phyloP scores from a whole-genome alignment of 2,797 vertebrate species.

The Epinephelus coioides region DNA sequence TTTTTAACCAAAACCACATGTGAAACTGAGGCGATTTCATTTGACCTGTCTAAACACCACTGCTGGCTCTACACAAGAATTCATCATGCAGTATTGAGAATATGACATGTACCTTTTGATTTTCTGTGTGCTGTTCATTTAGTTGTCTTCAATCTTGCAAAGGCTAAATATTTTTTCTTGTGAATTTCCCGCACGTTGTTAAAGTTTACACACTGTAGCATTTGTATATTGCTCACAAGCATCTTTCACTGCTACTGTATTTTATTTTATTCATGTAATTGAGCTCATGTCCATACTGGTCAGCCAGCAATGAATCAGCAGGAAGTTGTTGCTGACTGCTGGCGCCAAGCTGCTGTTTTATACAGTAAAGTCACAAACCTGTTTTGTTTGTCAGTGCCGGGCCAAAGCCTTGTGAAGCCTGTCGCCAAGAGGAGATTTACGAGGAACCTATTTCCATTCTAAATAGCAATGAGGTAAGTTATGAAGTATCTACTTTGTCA shows the following conservation, averaged over 20 bases:
- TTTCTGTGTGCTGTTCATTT: conserved; percentile 3
- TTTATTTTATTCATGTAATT: conserved; percentile 1
- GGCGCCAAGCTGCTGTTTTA: background rate
- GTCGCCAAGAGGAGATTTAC: conserved; percentile 94
- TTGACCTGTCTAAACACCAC: background rate
- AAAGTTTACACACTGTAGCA: background rate
- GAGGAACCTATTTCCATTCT: conserved; percentile 93
- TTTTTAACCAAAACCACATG: background rate
- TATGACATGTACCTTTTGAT: background rate
- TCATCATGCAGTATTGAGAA: background rate
- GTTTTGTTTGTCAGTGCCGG: conserved; percentile 87
- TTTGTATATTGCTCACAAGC: background rate
- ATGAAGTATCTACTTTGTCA: background rate
- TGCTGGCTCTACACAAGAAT: background rate
- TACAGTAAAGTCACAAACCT: conserved; percentile 45
- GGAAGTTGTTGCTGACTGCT: conserved; percentile 34
- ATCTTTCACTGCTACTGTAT: conserved; percentile 20
- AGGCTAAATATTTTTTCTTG: conserved; percentile 1
- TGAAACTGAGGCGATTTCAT: background rate
- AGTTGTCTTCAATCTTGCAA: conserved; percentile 8
- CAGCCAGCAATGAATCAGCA: conserved; percentile 32
- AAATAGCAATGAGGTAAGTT: conserved; percentile 89
- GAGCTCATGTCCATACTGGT: conserved; percentile 12
- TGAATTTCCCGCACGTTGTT: background rate
- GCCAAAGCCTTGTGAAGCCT: conserved; percentile 94